Evolutionary conservation across 2,113 vertebrate genomes (phyloP), one percentile per base, ranked within the genome.

Genomic region (Spheniscus mendiculus): DNA sequence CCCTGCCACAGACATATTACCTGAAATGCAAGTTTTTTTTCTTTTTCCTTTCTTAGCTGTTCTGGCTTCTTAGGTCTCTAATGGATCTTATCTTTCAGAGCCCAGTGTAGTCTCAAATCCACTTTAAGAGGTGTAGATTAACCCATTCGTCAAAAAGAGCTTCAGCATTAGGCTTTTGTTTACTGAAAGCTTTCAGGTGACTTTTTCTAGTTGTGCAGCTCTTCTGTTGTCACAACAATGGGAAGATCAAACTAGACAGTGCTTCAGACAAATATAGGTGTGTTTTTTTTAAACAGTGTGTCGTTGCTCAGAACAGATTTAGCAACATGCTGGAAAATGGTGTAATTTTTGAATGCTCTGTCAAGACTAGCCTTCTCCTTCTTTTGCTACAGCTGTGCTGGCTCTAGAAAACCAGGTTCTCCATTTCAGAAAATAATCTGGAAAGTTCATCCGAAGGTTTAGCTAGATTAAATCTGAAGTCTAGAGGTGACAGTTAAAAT

Each of bases 171-270:
- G 71, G 53, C 47, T 89, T 89, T 52, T 92, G 72, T 95, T 92
- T 87, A 74, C 88, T 93, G 92, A 92, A 86, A 88, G 88, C 88
- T 96, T 97, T 94, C 59, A 70, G 74, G 66, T 5, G 19, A 62
- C 56, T 91, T 59, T 62, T 91, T 85, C 47, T 94, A 81, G 38
- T 70, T 72, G 59, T 93, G 76, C 59, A 73, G 74, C 21, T 92
- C 65, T 77, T 92, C 55, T 81, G 85, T 95, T 96, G 88, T 86
- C 63, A 86, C 87, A 95, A 80, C 70, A 94, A 62, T 1, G 5
- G 53, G 50, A 83, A 90, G 71, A 90, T 81, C 61, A 89, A 93
- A 66, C 67, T 93, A 88, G 32, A 45, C n/a, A 62, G 67, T 58
- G 38, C 42, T 81, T 90, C 81, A 90, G 40, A 90, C 42, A 95